Conservation (phyloP, 1,140 invertebrate genomes). For the Lordiphosa clarofinis region DNA sequence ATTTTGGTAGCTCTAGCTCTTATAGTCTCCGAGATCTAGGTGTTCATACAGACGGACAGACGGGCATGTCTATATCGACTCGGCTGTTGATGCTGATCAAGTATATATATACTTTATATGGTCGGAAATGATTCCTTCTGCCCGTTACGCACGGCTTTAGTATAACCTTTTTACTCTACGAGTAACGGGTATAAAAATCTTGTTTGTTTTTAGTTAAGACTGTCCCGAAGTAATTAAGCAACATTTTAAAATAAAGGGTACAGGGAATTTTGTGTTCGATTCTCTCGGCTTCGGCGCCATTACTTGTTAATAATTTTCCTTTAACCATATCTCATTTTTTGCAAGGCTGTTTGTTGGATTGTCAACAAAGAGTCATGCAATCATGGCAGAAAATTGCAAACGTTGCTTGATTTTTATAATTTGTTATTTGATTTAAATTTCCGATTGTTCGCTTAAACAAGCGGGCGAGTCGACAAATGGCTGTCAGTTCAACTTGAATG, state of each 20-base stretch:
- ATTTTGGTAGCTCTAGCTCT: no score
- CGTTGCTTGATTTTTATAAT: conserved; percentile 39
- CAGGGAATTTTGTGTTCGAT: conserved; percentile 16
- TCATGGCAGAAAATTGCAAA: conserved; percentile 19
- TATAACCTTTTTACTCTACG: no score
- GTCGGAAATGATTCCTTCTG: no score
- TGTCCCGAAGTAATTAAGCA: no score
- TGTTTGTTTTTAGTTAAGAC: no score
- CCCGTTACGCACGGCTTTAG: no score
- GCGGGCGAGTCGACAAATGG: conserved; percentile 22
- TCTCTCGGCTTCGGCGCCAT: not conserved
- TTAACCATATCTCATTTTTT: conserved; percentile 20
- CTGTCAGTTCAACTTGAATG: conserved; percentile 60
- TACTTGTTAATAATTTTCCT: conserved; percentile 12
- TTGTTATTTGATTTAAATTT: conserved; percentile 41
- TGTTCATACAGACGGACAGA: no score
- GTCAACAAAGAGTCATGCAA: conserved; percentile 56
- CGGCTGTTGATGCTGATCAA: no score
- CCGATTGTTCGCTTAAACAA: conserved; percentile 47
- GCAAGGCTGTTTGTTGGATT: conserved; percentile 39
- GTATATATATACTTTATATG: no score
- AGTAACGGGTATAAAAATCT: no score
- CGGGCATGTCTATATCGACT: no score
- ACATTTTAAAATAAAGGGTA: not conserved
- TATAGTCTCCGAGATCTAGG: no score